Evolutionary conservation across 1,140 invertebrate genomes (phyloP).

Genomic region (Gryon sp.): DNA sequence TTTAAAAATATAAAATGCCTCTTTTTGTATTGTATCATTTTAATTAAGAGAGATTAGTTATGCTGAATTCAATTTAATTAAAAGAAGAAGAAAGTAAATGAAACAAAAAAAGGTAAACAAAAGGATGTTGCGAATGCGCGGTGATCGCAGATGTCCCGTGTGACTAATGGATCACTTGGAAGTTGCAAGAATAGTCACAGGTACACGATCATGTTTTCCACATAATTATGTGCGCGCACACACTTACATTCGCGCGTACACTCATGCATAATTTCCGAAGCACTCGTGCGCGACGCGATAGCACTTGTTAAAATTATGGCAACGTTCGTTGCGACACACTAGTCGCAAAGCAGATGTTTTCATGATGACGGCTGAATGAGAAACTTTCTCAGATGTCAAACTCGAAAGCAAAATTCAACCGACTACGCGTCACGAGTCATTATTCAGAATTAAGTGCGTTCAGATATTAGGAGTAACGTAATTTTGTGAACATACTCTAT

Average conservation of each 20-base stretch:
- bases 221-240: constrained; percentile 67
- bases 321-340: constrained; percentile 67
- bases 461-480: too few species aligned
- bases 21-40: too few species aligned
- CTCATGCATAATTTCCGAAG: constrained; percentile 68
- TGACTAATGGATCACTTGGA: constrained; percentile 44
- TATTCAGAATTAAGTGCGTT: constrained; percentile 30
- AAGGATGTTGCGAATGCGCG: constrained; percentile 11
- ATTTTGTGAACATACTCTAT: too few species aligned
- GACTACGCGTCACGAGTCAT: constrained; percentile 21
- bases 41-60: too few species aligned
- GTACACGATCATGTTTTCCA: constrained; percentile 46
- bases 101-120: constrained; percentile 1
- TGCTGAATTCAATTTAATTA: too few species aligned
- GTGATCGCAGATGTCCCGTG: constrained; percentile 39
- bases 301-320: constrained; percentile 77
- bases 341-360: constrained; percentile 61
- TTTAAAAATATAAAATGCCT: neutral
- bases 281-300: constrained; percentile 69
- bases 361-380: constrained; percentile 44
- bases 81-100: constrained; percentile 6
- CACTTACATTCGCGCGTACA: constrained; percentile 52
- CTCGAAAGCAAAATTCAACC: constrained; percentile 28
- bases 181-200: constrained; percentile 24
- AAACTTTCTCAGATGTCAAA: constrained; percentile 54